Percentiles rank a stretch among this genome's conserved stretches.
These are phyloP conservation scores for Haplochromis vanheusdeni DNA, from an alignment of 2,113 vertebrate species.

Conservation along the genomic window DNA sequence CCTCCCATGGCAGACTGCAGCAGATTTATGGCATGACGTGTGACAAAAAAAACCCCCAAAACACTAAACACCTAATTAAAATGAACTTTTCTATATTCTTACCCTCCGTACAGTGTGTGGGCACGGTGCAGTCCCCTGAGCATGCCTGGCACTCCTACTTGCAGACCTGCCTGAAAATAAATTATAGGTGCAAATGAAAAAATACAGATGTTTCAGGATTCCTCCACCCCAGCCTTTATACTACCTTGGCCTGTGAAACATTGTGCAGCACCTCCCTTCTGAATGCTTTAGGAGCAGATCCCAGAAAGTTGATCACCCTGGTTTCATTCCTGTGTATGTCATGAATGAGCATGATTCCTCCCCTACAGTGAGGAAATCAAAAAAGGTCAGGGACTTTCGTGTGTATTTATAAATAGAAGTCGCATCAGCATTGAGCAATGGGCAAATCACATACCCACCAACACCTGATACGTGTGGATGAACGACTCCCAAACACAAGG, in stretches of 20 bases:
- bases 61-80: background rate
- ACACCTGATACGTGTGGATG: slow-evolving; percentile 83
- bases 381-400: background rate
- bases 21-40: background rate
- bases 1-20: slow-evolving; percentile 75
- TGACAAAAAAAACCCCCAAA: background rate
- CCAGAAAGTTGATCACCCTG: slow-evolving; percentile 80
- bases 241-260: slow-evolving; percentile 72
- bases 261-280: slow-evolving; percentile 69
- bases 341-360: slow-evolving; percentile 85
- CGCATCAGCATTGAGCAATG: background rate
- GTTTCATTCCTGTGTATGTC: slow-evolving; percentile 79
- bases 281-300: slow-evolving; percentile 76
- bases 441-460: slow-evolving; percentile 76
- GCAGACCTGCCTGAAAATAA: slow-evolving; percentile 74
- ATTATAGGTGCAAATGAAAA: background rate
- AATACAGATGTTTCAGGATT: background rate
- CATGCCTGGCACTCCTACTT: slow-evolving; percentile 85
- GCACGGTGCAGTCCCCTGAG: slow-evolving; percentile 78
- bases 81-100: background rate
- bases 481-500: slow-evolving; percentile 78
- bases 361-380: slow-evolving; percentile 57
- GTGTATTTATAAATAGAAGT: background rate
- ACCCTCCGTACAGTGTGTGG: slow-evolving; percentile 83
- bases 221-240: background rate